A percentile compares a stretch with the other conserved stretches of the same genome.
phyloP scores from a whole-genome alignment of 2,113 vertebrate genomes.

The Melanerpes aurifrons region DNA sequence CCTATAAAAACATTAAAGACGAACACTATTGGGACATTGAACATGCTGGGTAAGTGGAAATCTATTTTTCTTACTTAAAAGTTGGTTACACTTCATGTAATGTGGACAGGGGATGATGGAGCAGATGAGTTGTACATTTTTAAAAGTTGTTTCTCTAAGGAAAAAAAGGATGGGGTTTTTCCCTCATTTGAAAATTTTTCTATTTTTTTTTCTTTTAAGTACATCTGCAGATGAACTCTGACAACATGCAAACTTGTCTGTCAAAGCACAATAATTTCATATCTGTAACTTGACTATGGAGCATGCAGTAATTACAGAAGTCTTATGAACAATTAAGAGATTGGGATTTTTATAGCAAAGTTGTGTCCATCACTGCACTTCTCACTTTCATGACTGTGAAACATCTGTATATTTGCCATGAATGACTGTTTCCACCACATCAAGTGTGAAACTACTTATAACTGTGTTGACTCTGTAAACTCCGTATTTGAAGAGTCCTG shows the following conservation, averaged over 20 bases:
- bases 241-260: neutral
- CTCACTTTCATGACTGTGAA: neutral
- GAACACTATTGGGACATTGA: constrained; percentile 96
- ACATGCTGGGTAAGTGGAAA: constrained; percentile 93
- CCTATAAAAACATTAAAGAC: constrained; percentile 99
- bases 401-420: rapidly evolving
- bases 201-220: neutral
- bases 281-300: neutral
- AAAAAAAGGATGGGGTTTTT: rapidly evolving
- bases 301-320: neutral
- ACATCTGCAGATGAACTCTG: neutral
- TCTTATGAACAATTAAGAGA: neutral
- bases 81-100: neutral
- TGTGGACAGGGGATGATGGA: neutral
- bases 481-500: neutral
- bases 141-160: neutral
- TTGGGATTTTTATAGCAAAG: neutral
- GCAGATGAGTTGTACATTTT: neutral
- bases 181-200: neutral
- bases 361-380: neutral
- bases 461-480: neutral
- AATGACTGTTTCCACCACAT: neutral
- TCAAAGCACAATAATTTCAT: neutral
- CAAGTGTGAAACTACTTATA: rapidly evolving
- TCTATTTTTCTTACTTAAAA: neutral